These are phyloP conservation scores for Aldrovandia affinis DNA, from an alignment of 2,797 vertebrate genomes.

Conservation along the genomic window DNA sequence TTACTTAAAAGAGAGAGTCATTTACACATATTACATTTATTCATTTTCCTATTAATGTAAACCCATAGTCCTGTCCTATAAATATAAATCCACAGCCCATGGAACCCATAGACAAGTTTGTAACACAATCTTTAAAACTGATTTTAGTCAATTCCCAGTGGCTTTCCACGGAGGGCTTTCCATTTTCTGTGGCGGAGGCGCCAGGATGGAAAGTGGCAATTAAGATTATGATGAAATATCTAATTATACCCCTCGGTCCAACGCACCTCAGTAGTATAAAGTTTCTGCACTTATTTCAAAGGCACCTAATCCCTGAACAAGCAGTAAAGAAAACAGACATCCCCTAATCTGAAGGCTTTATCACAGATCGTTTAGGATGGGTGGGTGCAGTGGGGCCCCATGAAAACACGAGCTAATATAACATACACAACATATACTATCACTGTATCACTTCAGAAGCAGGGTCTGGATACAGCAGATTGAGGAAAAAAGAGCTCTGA, in stretches of 20 bases:
- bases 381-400: too few species aligned
- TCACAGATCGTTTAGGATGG: too few species aligned
- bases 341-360: too few species aligned
- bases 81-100: neutral
- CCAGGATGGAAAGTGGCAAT: neutral
- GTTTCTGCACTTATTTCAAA: neutral
- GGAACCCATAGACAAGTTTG: neutral
- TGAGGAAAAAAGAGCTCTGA: too few species aligned
- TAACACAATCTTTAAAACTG: neutral
- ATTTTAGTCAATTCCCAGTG: neutral
- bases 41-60: neutral
- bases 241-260: neutral
- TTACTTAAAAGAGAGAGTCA: neutral
- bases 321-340: too few species aligned
- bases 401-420: too few species aligned
- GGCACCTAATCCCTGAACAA: too few species aligned
- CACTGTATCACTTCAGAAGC: too few species aligned
- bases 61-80: neutral
- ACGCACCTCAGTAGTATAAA: neutral
- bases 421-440: too few species aligned
- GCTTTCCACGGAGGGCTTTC: neutral
- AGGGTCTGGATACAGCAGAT: too few species aligned
- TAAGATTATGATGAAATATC: neutral
- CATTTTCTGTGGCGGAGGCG: neutral
- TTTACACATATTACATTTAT: neutral